These are phyloP conservation scores for Ceyx cyanopectus DNA, from an alignment of 2,113 vertebrate genomes.

Conservation along the genomic window DNA sequence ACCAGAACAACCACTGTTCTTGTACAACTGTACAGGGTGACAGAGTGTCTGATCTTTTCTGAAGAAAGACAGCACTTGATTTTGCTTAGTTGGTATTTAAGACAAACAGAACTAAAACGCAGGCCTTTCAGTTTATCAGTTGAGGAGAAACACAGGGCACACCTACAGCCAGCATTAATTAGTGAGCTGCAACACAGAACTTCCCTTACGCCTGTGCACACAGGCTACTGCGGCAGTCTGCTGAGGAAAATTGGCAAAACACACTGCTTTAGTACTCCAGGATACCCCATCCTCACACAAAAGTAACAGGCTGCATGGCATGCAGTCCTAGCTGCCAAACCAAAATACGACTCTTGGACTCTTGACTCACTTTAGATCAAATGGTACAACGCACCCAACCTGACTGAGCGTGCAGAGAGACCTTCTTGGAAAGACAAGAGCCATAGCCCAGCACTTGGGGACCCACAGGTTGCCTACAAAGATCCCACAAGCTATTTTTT, in stretches of 20 bases:
- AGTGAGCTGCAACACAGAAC: neutral
- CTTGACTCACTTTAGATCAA: conserved; percentile 52
- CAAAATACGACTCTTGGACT: conserved; percentile 59
- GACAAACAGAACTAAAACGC: neutral
- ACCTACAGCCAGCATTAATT: neutral
- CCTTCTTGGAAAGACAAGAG: conserved; percentile 2
- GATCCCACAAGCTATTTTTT: neutral
- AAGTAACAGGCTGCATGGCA: conserved; percentile 14
- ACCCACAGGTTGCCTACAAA: neutral
- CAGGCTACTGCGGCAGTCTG: neutral
- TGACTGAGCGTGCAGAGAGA: neutral
- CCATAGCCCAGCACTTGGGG: neutral
- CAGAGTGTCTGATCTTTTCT: neutral
- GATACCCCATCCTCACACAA: neutral
- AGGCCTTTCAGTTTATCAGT: conserved; percentile 4
- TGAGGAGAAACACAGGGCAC: neutral
- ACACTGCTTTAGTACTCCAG: conserved; percentile 6
- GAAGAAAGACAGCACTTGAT: neutral
- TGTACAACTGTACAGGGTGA: neutral
- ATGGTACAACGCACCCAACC: conserved; percentile 27
- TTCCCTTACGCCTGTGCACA: neutral
- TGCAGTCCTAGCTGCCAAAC: conserved; percentile 26
- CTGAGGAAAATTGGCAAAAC: neutral
- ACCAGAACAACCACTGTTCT: neutral
- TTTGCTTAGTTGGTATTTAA: conserved; percentile 4